A percentile compares a stretch with the other conserved stretches of the same genome.
phyloP scores from a whole-genome alignment of 2,888 invertebrate species.

The Morpho deidamia region DNA sequence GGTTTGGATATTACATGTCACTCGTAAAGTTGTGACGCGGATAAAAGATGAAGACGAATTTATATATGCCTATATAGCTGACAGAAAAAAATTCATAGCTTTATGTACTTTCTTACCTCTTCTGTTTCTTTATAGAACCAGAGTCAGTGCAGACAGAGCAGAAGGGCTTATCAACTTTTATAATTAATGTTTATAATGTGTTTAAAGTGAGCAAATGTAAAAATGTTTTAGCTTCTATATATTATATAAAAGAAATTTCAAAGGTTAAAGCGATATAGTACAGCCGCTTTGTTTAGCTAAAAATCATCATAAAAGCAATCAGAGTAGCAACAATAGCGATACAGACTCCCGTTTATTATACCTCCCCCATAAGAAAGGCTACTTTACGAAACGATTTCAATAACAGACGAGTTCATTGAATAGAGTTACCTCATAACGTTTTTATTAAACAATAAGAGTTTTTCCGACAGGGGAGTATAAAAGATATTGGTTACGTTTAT shows the following conservation, averaged over 20 bases:
- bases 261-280: constrained; percentile 16
- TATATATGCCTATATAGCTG: neutral
- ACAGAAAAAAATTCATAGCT: no score
- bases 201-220: neutral
- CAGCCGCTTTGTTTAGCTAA: constrained; percentile 26
- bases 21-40: constrained; percentile 22
- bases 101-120: no score
- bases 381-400: constrained; percentile 70
- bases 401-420: constrained; percentile 71
- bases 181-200: no score
- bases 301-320: constrained; percentile 43
- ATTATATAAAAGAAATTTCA: constrained; percentile 11
- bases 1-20: constrained; percentile 24
- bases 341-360: constrained; percentile 48
- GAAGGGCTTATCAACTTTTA: no score
- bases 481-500: constrained; percentile 55
- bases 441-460: constrained; percentile 73
- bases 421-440: constrained; percentile 74
- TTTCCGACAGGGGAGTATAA: constrained; percentile 47
- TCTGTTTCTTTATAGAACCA: no score
- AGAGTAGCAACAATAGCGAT: constrained; percentile 43
- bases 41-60: constrained; percentile 19
- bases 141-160: no score
- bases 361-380: constrained; percentile 49
- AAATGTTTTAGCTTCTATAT: neutral